Conservation (phyloP, 1,140 invertebrate species). For the Meloidogyne exigua region DNA sequence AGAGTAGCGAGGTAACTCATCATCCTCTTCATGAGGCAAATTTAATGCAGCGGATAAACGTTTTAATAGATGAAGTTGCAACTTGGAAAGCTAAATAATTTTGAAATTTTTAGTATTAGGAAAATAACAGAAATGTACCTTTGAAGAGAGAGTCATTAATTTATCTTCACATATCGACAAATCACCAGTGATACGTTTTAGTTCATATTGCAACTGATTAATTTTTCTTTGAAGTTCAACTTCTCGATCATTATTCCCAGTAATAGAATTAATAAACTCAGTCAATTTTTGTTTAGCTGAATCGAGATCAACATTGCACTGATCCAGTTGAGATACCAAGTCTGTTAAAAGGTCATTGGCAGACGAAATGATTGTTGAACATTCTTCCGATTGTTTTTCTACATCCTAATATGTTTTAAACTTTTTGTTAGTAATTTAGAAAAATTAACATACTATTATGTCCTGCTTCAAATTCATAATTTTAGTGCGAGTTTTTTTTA, state of each 20-base stretch:
- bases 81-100: conserved; percentile 1
- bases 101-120: not conserved
- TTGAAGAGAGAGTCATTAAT: conserved; percentile 27
- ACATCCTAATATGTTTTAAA: conserved; percentile 9
- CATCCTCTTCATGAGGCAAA: conserved; percentile 68
- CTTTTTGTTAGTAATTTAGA: not conserved
- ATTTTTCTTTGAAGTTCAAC: conserved; percentile 29
- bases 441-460: conserved; percentile 67
- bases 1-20: conserved; percentile 71
- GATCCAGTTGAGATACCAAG: not conserved
- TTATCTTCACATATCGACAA: conserved; percentile 6
- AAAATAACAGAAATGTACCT: not conserved
- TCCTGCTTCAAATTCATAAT: conserved; percentile 39
- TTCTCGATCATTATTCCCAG: conserved; percentile 32
- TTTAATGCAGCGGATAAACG: conserved; percentile 1
- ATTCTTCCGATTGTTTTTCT: not conserved
- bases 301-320: conserved; percentile 25
- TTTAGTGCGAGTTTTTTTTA: conserved; percentile 68
- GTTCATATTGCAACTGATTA: conserved; percentile 26
- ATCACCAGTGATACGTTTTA: conserved; percentile 29
- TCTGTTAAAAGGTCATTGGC: not conserved
- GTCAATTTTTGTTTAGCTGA: conserved; percentile 20
- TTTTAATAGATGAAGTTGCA: conserved; percentile 5
- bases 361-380: not conserved
- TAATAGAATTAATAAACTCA: conserved; percentile 12